Evolutionary conservation across 2,113 vertebrate genomes (phyloP), one percentile per base, ranked within the genome.

Genomic region (Lasiurus borealis): DNA sequence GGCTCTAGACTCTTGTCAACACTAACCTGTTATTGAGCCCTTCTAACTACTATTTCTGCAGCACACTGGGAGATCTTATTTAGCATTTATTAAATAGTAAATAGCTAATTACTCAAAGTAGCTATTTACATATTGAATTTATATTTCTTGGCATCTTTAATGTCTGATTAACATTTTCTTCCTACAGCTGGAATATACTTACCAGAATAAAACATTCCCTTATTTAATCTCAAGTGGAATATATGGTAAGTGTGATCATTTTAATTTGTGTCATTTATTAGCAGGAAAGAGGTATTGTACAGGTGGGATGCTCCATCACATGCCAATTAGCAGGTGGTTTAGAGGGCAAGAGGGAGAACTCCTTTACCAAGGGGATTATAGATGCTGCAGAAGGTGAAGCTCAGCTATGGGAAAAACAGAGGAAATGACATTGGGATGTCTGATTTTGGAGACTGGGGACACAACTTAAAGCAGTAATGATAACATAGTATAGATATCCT

Each of bases 111-210:
- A 97, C 96, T 97, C 97, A 90, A 96, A 97, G 97, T 97, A 97
- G 97, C 95, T 97, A 97, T 97, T 97, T 97, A 97, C 95, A 97
- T 97, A 96, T 91, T 96, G 95, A 97, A 97, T 97, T 97, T 97
- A 97, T 97, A 97, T 97, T 97, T 96, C 97, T 96, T 97, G 97
- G 96, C 97, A 97, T 96, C 92, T 97, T 97, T 97, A 97, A 96
- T 96, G 93, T 97, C 95, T 95, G 96, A 97, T 97, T 97, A 97
- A 97, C 96, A 97, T 97, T 97, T 97, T 97, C 93, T 96, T 95
- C 95, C 93, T 97, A 97, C 96, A 97, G 95, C 97, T 95, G 97
- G 95, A 97, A 97, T 95, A 97, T 93, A 97, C 97, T 96, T 97
- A 95, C 52, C 64, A 88, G 96, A 96, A 97, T 97, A 95, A 97